Evolutionary conservation across 2,888 invertebrate genomes (phyloP), one percentile per base, ranked within the genome.

Genomic region (Hypomecis punctinalis): DNA sequence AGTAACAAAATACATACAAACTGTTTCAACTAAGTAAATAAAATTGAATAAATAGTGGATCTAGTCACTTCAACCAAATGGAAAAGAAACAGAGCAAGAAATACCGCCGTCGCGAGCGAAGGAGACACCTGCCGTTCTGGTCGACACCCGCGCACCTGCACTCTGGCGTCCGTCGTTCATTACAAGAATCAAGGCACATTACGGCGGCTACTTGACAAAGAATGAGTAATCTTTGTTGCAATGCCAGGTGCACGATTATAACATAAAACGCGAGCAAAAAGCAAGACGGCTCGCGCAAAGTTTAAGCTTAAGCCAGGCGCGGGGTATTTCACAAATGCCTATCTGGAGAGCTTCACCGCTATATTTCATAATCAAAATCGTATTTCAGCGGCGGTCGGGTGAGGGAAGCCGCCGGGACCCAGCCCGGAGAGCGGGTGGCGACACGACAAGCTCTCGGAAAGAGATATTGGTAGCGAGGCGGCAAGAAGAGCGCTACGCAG

Each of bases 351-450:
- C 81, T 81, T 78, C 74, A 73, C 76, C 77, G 79, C 75, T 77
- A 78, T 84, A 84, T 83, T 83, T 85, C 82, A 84, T 83, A 84
- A 84, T 83, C 80, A 83, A 84, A 85, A 83, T 82, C 81, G 83
- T 84, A 85, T 86, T 85, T 85, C 78, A 81, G 74, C 36, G 35
- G 53, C 11, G 13, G 57, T 46, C 42, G 56, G 55, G 75, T 68
- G 76, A 71, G 75, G 71, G 74, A 39, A 37, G 36, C 54, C 23
- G 52, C 6, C 39, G 5, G 37, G 45, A 37, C 9, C 46, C 47
- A 10, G 69, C 68, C 73, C 75, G 75, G 77, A 77, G 74, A 72
- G 69, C 68, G 76, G 76, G 69, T 70, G 64, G 73, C 71, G 73
- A 77, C 74, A 72, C 75, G 79, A 81, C 80, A 76, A 72, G 74